These are phyloP conservation scores for Amyelois transitella DNA, from an alignment of 1,140 invertebrate genomes.

Conservation along the genomic window DNA sequence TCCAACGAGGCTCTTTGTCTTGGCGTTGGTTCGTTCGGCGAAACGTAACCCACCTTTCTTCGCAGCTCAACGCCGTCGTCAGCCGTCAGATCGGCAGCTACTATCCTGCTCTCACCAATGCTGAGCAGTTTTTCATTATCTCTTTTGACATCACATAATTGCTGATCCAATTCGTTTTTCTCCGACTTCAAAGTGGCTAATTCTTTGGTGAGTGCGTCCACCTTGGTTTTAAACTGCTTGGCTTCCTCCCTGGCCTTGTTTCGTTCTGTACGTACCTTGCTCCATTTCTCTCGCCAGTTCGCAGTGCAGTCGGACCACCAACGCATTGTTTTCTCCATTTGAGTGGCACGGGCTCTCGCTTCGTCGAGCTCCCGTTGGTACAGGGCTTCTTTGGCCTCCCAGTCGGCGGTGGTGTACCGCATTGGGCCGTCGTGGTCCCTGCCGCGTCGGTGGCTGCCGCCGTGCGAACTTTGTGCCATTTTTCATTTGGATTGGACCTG, in stretches of 20 bases:
- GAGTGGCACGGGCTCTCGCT: constrained; percentile 90
- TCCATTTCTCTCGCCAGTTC: constrained; percentile 94
- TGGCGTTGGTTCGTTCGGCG: constrained; percentile 43
- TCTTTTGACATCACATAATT: constrained; percentile 62
- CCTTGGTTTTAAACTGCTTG: constrained; percentile 85
- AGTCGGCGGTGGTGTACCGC: constrained; percentile 60
- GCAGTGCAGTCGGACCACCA: constrained; percentile 92
- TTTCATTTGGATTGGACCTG: constrained; percentile 35
- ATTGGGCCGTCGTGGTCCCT: constrained; percentile 49
- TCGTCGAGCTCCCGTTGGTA: constrained; percentile 91
- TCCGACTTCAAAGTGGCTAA: constrained; percentile 83
- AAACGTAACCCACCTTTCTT: constrained; percentile 47
- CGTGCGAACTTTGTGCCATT: constrained; percentile 66
- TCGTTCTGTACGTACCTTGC: constrained; percentile 86
- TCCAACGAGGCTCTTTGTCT: constrained; percentile 58
- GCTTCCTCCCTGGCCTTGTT: constrained; percentile 92
- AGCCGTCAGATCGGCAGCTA: constrained; percentile 46
- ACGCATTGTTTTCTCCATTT: constrained; percentile 99
- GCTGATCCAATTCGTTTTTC: constrained; percentile 85
- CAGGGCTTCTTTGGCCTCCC: constrained; percentile 66
- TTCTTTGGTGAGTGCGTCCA: constrained; percentile 88
- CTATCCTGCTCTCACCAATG: constrained; percentile 60
- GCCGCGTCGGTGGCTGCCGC: constrained; percentile 52
- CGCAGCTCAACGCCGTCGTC: constrained; percentile 62
- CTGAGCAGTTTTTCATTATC: constrained; percentile 65